A percentile compares a stretch with the other conserved stretches of the same genome.
Evolutionary conservation across 2,113 vertebrate genomes (phyloP).

Genomic region (Sphyrna mokarran): DNA sequence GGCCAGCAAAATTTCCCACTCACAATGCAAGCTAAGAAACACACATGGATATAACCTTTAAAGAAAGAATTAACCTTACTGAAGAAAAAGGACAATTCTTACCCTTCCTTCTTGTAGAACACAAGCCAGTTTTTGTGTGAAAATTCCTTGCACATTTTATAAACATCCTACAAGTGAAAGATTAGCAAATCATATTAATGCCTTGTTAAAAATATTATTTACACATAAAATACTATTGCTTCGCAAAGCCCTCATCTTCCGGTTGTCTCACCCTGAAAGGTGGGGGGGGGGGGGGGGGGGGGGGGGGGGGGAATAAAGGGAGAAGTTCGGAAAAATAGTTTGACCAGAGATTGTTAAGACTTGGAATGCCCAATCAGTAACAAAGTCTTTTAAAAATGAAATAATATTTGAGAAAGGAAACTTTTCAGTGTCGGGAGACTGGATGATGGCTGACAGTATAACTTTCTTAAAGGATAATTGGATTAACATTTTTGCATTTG

Average conservation of each 20-base stretch:
- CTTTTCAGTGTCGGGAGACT: background rate
- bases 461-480: background rate
- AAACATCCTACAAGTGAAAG: constrained; percentile 51
- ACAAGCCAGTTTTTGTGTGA: constrained; percentile 94
- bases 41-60: background rate
- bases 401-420: background rate
- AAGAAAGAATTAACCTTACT: background rate
- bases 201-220: background rate
- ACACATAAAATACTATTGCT: background rate
- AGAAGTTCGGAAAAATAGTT: background rate
- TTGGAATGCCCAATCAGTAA: background rate
- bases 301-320: background rate
- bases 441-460: background rate
- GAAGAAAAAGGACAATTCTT: constrained; percentile 43
- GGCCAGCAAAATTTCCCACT: background rate
- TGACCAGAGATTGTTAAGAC: background rate
- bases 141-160: constrained; percentile 90
- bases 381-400: background rate
- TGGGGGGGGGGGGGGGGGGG: too few relatives aligned
- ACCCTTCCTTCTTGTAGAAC: constrained; percentile 86
- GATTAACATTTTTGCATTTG: background rate
- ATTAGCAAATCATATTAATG: constrained; percentile 36
- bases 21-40: background rate
- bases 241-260: background rate
- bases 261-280: background rate